phyloP scores from a whole-genome alignment of 2,888 invertebrate species.

The Lasioglossum oenotherae region DNA sequence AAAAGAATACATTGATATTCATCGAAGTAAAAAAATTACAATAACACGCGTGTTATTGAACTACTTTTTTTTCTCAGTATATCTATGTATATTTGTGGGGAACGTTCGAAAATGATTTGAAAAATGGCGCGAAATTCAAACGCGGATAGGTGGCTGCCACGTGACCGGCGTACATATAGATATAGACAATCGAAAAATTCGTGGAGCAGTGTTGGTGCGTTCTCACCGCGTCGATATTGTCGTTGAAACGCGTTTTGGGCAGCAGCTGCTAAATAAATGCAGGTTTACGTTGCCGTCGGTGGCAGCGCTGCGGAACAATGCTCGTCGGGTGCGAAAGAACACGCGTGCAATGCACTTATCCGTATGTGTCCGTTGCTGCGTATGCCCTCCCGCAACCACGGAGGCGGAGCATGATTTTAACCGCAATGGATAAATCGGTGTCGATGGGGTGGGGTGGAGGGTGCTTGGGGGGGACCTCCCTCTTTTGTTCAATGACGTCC shows the following conservation, averaged over 20 bases:
- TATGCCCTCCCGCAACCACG: slow-evolving; percentile 51
- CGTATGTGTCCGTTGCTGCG: slow-evolving; percentile 22
- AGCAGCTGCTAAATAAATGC: slow-evolving; percentile 62
- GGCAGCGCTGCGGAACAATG: slow-evolving; percentile 41
- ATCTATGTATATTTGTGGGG: too few species aligned
- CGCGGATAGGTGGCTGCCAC: too few species aligned
- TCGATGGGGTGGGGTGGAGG: too few species aligned
- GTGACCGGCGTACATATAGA: too few species aligned
- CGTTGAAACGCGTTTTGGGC: slow-evolving; percentile 43
- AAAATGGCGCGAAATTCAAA: too few species aligned
- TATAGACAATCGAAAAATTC: not conserved
- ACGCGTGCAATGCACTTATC: slow-evolving; percentile 36
- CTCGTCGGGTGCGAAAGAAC: slow-evolving; percentile 54
- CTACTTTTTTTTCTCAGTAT: too few species aligned
- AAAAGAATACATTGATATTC: too few species aligned
- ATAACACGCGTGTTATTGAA: too few species aligned
- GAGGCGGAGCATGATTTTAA: slow-evolving; percentile 62
- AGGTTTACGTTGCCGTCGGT: slow-evolving; percentile 50
- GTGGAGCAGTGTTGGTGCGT: not conserved
- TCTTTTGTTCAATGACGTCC: slow-evolving; percentile 36
- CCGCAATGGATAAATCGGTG: slow-evolving; percentile 62
- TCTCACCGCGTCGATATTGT: slow-evolving; percentile 34
- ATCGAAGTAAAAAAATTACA: too few species aligned
- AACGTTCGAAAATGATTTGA: too few species aligned
- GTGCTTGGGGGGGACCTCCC: slow-evolving; percentile 13